phyloP scores from a whole-genome alignment of 1,140 invertebrate genomes.

The Listronotus bonariensis region DNA sequence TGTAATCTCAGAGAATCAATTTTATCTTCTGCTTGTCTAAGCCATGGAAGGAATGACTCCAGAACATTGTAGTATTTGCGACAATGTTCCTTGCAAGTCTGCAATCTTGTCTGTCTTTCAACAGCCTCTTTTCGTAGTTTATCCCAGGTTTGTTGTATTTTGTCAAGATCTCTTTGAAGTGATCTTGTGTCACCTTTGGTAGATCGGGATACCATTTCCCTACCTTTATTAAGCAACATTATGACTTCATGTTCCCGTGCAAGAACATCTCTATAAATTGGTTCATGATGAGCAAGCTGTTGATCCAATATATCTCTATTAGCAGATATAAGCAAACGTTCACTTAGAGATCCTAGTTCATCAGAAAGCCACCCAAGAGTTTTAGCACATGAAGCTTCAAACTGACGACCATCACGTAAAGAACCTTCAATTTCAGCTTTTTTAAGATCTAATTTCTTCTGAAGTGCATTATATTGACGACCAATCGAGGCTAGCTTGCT shows the following conservation, averaged over 20 bases:
- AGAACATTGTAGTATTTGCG: constrained; percentile 85
- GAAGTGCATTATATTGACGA: constrained; percentile 82
- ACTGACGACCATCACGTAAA: constrained; percentile 80
- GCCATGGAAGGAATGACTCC: constrained; percentile 87
- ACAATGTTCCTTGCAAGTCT: constrained; percentile 88
- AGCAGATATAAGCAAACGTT: constrained; percentile 82
- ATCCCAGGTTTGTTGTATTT: constrained; percentile 88
- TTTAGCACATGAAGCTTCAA: constrained; percentile 83
- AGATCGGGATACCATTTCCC: constrained; percentile 70
- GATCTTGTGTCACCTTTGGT: constrained; percentile 61
- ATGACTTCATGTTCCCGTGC: constrained; percentile 91
- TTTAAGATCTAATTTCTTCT: constrained; percentile 85
- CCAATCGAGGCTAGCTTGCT: constrained; percentile 81
- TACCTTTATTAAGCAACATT: constrained; percentile 90
- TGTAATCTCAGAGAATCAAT: constrained; percentile 77
- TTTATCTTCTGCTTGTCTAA: constrained; percentile 84
- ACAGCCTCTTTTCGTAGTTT: constrained; percentile 83
- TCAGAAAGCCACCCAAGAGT: constrained; percentile 87
- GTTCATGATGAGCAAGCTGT: constrained; percentile 87
- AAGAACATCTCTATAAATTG: constrained; percentile 85
- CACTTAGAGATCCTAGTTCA: constrained; percentile 73
- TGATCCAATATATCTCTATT: constrained; percentile 80
- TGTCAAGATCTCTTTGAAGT: constrained; percentile 75
- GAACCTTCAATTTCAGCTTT: constrained; percentile 90
- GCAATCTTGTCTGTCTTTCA: constrained; percentile 81